These are phyloP conservation scores for Urocynchramus pylzowi DNA, from an alignment of 2,113 vertebrate genomes.

Conservation along the genomic window DNA sequence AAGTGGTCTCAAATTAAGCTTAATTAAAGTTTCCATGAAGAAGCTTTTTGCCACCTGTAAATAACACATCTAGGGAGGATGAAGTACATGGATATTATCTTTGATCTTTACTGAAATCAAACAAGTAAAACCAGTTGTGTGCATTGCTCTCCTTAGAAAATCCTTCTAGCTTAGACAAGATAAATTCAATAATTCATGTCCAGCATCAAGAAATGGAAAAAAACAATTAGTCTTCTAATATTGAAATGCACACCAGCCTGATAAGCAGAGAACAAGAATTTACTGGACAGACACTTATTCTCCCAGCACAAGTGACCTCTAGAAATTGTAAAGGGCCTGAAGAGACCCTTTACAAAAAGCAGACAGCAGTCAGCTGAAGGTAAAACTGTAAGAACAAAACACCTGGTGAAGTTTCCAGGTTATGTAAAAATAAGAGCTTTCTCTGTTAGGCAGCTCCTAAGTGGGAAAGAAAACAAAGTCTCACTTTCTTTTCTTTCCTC, in stretches of 20 bases:
- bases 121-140: neutral
- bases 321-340: neutral
- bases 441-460: neutral
- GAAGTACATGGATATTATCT: neutral
- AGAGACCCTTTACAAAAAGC: neutral
- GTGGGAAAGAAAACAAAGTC: neutral
- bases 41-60: neutral
- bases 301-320: neutral
- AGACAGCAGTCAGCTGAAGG: neutral
- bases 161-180: neutral
- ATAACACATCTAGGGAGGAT: neutral
- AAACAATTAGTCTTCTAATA: neutral
- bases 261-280: neutral
- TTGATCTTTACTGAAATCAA: slow-evolving; percentile 23
- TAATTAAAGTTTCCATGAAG: slow-evolving; percentile 3
- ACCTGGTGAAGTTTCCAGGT: neutral
- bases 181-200: slow-evolving; percentile 29
- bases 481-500: neutral
- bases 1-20: neutral
- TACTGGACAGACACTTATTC: neutral
- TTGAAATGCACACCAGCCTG: neutral
- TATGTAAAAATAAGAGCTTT: neutral
- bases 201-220: neutral
- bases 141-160: neutral
- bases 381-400: neutral